Evolutionary conservation across 2,888 invertebrate species (phyloP), one percentile per base, ranked within the genome.

Genomic region (Kryphioiulus occultus): DNA sequence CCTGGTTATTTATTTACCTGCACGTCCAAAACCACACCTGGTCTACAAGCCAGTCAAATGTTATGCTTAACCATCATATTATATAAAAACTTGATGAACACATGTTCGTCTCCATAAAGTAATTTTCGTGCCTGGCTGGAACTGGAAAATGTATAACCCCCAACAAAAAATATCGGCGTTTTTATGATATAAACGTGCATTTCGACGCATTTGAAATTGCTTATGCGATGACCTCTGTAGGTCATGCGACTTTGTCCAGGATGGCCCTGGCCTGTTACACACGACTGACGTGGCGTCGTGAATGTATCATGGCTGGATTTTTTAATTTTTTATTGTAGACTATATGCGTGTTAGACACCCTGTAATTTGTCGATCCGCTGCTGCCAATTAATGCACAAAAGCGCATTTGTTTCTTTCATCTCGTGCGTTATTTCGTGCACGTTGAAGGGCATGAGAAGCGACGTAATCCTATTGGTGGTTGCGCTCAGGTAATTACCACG

Each of bases 331-430:
- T 78, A 30, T 30, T 1, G 15, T 32, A 15, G 78, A 30, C 78
- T 68, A 78, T 30, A 30, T 78, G 78, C 78, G 30, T 30, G 78
- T 78, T 78, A 78, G 78, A 78, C 78, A 78, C 78, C 78, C 78
- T 78, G 78, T 78, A 78, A 78, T 78, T 78, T 78, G 78, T 78
- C 78, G 78, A 78, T 78, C 78, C 78, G 78, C 30, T 78, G 78
- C 10, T 78, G 15, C 78, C 78, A 78, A 78, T 78, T 78, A 78
- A 78, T 78, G 17, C 78, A 78, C 78, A 78, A 78, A 78, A 78
- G 78, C 78, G 78, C 78, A 78, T 78, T 78, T 30, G 78, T 78
- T 78, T 78, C 78, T 78, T 78, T 78, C 78, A 78, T 78, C 78
- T 78, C 78, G 68, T 68, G 68, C n/a, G 26, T 68, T 68, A 68